These are phyloP conservation scores for Melieria omissa DNA, from an alignment of 2,888 invertebrate species.

Conservation along the genomic window DNA sequence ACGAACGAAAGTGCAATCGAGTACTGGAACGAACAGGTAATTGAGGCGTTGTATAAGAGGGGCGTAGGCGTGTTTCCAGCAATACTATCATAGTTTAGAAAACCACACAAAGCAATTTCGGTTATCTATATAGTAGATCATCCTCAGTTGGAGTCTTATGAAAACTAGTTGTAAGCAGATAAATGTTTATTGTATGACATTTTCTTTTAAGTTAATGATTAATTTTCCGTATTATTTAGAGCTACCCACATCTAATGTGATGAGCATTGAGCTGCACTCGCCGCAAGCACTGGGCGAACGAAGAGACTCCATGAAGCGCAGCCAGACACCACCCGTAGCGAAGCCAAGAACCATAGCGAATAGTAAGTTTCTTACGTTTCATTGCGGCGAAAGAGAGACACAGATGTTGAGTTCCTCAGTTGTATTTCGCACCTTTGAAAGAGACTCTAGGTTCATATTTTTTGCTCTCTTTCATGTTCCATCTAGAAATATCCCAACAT, in stretches of 20 bases:
- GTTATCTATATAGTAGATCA: constrained; percentile 42
- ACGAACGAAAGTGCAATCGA: constrained; percentile 41
- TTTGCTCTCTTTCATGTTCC: neutral
- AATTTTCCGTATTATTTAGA: constrained; percentile 50
- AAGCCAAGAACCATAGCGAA: constrained; percentile 55
- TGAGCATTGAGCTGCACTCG: constrained; percentile 65
- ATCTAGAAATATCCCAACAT: neutral
- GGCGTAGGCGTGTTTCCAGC: no score
- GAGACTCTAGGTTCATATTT: neutral
- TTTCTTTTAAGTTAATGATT: neutral
- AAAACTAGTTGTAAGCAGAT: constrained; percentile 1
- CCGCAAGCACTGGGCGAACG: constrained; percentile 49
- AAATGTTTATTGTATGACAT: constrained; percentile 1
- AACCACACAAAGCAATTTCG: no score
- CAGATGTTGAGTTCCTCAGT: neutral
- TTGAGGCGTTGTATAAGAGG: neutral
- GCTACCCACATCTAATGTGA: constrained; percentile 64
- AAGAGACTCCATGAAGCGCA: constrained; percentile 19
- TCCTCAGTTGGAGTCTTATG: constrained; percentile 27
- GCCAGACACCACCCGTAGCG: constrained; percentile 56
- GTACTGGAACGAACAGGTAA: constrained; percentile 55
- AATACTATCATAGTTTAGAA: no score
- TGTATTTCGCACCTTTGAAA: no score
- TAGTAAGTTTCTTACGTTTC: constrained; percentile 28
- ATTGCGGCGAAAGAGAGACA: neutral